A percentile compares a stretch with the other conserved stretches of the same genome.
These are phyloP conservation scores for Listrodromus nycthemerus DNA, from an alignment of 2,888 invertebrate species.

Conservation along the genomic window DNA sequence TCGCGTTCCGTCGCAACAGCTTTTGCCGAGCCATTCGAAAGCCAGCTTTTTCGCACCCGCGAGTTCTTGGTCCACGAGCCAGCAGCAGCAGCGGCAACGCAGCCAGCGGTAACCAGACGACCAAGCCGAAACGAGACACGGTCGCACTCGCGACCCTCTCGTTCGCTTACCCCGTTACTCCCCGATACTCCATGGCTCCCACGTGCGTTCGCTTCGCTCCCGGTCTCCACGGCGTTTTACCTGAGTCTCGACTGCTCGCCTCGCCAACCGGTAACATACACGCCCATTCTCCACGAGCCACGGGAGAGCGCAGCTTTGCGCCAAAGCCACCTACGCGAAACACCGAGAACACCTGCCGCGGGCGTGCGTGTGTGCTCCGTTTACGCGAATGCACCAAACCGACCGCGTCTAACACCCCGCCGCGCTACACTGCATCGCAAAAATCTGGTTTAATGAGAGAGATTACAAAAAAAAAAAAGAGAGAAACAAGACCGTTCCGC, in stretches of 20 bases:
- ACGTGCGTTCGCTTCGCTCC: conserved; percentile 46
- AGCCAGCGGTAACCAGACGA: neutral
- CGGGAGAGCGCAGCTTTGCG: conserved; percentile 1
- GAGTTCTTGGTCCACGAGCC: neutral
- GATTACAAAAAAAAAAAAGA: conserved; percentile 37
- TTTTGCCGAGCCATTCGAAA: neutral
- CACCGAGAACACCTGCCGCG: neutral
- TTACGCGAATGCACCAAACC: conserved; percentile 30
- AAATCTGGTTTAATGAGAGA: conserved; percentile 63
- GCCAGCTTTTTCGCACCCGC: neutral
- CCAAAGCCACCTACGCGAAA: conserved; percentile 20
- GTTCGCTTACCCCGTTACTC: conserved; percentile 18
- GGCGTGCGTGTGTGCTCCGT: neutral
- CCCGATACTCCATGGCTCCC: neutral
- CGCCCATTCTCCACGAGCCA: conserved; percentile 22
- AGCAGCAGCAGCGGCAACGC: neutral
- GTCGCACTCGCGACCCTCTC: conserved; percentile 41
- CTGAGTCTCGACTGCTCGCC: conserved; percentile 41
- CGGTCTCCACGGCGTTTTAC: conserved; percentile 38
- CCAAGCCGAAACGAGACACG: conserved; percentile 29
- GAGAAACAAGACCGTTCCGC: conserved; percentile 4
- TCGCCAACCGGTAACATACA: conserved; percentile 21
- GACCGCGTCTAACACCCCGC: conserved; percentile 16
- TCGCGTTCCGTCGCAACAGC: conserved; percentile 4
- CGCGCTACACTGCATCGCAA: conserved; percentile 49